Evolutionary conservation across 2,113 vertebrate genomes (phyloP), one percentile per base, ranked within the genome.

Genomic region (Rana temporaria): DNA sequence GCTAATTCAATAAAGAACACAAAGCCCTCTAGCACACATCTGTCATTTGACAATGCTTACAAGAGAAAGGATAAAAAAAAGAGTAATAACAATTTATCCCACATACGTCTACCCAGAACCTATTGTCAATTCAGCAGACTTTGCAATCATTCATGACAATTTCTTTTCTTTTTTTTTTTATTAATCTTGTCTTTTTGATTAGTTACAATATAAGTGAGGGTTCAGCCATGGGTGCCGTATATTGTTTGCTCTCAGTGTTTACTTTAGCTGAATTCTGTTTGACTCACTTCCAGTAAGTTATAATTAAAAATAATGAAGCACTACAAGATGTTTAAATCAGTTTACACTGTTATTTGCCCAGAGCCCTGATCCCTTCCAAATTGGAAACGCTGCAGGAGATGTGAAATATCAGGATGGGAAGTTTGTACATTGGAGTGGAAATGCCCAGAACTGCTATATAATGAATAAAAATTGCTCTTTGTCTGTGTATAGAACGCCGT

Each of bases 371-470:
- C 62, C 38, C 42, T 78, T 78, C 76, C 76, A 78, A 78, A 56
- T 78, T 78, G 76, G 63, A 48, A 66, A 67, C 55, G 76, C 63
- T 66, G 42, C 32, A 19, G 62, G 63, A 78, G 66, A 66, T 32
- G 42, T 53, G 24, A 78, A 78, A 42, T 55, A 66, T 52, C 48
- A 20, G 22, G 42, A 56, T 67, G 20, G 20, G 55, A 64, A 30
- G 24, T 78, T 78, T 59, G 55, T 67, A 56, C 56, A 19, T 78
- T 55, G 48, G 48, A 53, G 48, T 55, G 89, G 88, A 90, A 90
- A 90, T 91, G 89, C 88, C 89, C 89, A 88, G 84, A 9, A 63
- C 20, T 63, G 42, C 42, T 8, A 14, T 8, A 19, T 8, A 76
- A 63, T 42, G 59, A 63, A 63, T 63, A 53, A n/a, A 63, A 76